These are phyloP conservation scores for Nycteola revayana DNA, from an alignment of 2,888 invertebrate species.

Conservation along the genomic window DNA sequence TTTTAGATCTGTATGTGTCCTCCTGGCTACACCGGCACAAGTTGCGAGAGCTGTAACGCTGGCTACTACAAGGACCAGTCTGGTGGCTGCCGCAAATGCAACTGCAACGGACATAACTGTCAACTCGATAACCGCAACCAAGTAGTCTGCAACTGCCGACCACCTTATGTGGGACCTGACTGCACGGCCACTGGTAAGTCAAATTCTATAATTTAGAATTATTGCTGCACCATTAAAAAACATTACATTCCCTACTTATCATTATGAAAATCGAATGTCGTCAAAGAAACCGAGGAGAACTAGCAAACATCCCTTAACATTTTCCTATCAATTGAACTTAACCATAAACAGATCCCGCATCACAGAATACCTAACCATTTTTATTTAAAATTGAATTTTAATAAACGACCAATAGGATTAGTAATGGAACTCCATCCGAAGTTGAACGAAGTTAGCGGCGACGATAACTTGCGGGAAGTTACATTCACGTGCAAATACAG, in stretches of 20 bases:
- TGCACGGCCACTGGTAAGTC: constrained; percentile 75
- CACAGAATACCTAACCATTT: too few relatives aligned
- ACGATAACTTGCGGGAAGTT: constrained; percentile 41
- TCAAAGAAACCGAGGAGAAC: too few relatives aligned
- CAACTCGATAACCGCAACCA: constrained; percentile 76
- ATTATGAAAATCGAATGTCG: too few relatives aligned
- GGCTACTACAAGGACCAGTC: constrained; percentile 87
- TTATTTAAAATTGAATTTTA: too few relatives aligned
- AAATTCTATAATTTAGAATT: too few relatives aligned
- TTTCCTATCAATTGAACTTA: too few relatives aligned
- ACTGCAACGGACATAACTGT: constrained; percentile 90
- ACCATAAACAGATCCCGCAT: too few relatives aligned
- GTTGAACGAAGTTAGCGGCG: constrained; percentile 42
- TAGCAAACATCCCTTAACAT: too few relatives aligned
- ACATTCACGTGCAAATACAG: constrained; percentile 66
- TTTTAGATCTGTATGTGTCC: constrained; percentile 89
- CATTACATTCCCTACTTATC: too few relatives aligned
- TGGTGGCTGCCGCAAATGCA: constrained; percentile 86
- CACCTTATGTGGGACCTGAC: constrained; percentile 86
- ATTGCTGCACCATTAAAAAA: too few relatives aligned
- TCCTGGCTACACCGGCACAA: constrained; percentile 89
- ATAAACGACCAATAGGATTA: constrained; percentile 46
- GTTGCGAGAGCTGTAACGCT: constrained; percentile 89
- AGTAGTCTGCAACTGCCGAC: constrained; percentile 86
- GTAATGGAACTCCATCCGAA: constrained; percentile 71